phyloP scores from a whole-genome alignment of 2,888 invertebrate species.

The Eupsilia transversa region DNA sequence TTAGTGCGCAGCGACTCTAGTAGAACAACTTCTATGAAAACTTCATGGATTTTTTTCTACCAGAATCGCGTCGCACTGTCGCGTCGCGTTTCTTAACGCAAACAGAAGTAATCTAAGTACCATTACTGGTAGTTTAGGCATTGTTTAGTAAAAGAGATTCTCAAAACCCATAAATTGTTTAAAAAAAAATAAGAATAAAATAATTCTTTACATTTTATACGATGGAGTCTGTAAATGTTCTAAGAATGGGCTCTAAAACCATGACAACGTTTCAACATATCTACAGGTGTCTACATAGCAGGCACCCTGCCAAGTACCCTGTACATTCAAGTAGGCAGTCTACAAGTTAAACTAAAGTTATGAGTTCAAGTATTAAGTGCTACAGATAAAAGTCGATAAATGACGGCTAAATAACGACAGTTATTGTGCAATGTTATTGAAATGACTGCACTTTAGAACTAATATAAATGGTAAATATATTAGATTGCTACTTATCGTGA shows the following conservation, averaged over 20 bases:
- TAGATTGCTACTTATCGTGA: too few species aligned
- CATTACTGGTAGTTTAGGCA: background rate
- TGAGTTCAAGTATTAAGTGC: background rate
- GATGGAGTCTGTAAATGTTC: background rate
- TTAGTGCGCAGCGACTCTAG: too few species aligned
- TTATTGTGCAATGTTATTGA: too few species aligned
- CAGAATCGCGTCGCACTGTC: too few species aligned
- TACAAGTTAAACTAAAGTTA: background rate
- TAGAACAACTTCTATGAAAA: too few species aligned
- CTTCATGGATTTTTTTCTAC: too few species aligned
- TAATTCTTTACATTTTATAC: background rate
- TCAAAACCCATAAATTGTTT: background rate
- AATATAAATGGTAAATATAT: too few species aligned
- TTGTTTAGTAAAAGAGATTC: background rate
- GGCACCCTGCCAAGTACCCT: slow-evolving; percentile 23
- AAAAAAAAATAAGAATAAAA: background rate
- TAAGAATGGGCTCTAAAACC: background rate
- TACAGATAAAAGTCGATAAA: too few species aligned
- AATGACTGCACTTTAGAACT: too few species aligned
- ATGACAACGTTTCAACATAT: slow-evolving; percentile 32
- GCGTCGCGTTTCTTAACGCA: too few species aligned
- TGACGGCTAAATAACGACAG: too few species aligned
- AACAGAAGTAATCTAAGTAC: background rate
- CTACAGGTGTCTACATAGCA: slow-evolving; percentile 28
- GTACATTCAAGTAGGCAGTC: background rate